phyloP scores from a whole-genome alignment of 2,888 invertebrate species.

The Eristalinus sepulchralis region DNA sequence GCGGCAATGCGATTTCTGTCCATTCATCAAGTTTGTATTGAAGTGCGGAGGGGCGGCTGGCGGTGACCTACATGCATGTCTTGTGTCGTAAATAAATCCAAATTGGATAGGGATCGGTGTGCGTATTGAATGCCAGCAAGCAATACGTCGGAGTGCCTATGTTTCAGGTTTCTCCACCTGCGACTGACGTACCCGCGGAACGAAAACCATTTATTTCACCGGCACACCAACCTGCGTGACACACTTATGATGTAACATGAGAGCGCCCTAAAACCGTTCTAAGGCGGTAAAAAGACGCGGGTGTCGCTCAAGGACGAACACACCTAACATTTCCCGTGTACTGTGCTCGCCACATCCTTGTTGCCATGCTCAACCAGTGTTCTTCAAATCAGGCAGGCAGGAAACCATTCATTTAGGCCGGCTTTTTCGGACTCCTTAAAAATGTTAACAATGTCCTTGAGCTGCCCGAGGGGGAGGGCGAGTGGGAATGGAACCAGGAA shows the following conservation, averaged over 20 bases:
- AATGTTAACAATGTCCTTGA: background rate
- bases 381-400: conserved; percentile 29
- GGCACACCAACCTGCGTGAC: background rate
- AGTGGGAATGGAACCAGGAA: background rate
- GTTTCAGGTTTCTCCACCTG: background rate
- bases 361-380: conserved; percentile 38
- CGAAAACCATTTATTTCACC: background rate
- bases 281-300: background rate
- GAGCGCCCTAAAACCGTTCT: background rate
- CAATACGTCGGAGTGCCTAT: background rate
- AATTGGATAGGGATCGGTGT: too few species aligned
- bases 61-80: background rate
- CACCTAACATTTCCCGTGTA: background rate
- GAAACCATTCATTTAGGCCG: conserved; percentile 16
- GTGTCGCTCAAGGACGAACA: background rate
- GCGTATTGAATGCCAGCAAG: background rate
- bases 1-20: background rate
- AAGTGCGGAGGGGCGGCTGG: background rate
- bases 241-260: background rate
- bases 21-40: background rate
- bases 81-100: background rate
- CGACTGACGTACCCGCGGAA: background rate
- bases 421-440: background rate
- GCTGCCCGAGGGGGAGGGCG: background rate
- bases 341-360: background rate